phyloP scores from a whole-genome alignment of 2,888 invertebrate species.

The Cephus spinipes region DNA sequence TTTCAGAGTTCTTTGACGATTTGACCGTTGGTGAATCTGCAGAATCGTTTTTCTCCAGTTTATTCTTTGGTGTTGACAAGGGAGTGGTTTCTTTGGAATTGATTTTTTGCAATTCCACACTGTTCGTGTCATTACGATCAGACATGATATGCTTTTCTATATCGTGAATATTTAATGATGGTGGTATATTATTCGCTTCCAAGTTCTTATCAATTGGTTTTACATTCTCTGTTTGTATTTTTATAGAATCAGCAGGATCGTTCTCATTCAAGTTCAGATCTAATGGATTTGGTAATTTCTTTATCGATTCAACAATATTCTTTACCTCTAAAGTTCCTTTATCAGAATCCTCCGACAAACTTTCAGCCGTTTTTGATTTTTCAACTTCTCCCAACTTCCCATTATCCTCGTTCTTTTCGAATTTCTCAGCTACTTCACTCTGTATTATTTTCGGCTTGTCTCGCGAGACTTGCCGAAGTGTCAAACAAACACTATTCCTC shows the following conservation, averaged over 20 bases:
- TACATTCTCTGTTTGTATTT: neutral
- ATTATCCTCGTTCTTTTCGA: neutral
- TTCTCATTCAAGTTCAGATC: neutral
- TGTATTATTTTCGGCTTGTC: neutral
- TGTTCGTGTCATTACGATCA: neutral
- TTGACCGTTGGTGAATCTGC: neutral
- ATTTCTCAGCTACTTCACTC: neutral
- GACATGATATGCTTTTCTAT: neutral
- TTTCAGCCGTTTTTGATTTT: neutral
- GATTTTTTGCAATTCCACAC: neutral
- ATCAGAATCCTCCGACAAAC: neutral
- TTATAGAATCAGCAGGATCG: neutral
- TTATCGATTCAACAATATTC: neutral
- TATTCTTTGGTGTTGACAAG: neutral
- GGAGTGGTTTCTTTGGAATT: neutral
- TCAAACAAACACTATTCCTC: constrained; percentile 57
- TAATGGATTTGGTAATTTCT: neutral
- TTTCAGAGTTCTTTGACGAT: neutral
- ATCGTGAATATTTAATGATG: neutral
- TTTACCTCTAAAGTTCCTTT: neutral
- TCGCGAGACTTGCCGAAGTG: constrained; percentile 31
- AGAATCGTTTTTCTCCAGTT: neutral
- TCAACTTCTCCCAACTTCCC: neutral
- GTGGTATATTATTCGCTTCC: neutral
- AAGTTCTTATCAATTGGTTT: neutral